Evolutionary conservation across 2,888 invertebrate genomes (phyloP).

Genomic region (Rhodophaea formosa): DNA sequence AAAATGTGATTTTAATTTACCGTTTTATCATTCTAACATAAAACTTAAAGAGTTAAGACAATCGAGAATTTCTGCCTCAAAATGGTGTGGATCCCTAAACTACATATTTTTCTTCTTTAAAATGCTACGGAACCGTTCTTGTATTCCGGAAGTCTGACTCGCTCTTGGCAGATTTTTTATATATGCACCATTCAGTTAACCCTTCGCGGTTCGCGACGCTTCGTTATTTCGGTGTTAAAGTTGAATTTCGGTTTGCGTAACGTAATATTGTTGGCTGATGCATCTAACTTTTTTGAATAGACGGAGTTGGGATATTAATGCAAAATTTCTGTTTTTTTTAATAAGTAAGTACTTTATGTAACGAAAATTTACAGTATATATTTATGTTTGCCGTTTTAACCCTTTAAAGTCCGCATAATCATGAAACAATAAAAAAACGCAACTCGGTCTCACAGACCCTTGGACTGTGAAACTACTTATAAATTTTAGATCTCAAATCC

Average conservation of each 20-base stretch:
- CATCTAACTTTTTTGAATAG: slow-evolving; percentile 18
- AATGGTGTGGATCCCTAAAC: no score
- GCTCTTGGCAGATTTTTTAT: slow-evolving; percentile 32
- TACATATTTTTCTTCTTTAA: no score
- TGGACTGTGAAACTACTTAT: not conserved
- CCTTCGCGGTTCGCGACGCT: slow-evolving; percentile 66
- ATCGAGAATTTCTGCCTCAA: no score
- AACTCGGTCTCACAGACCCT: not conserved
- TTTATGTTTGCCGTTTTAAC: no score
- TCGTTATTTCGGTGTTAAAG: slow-evolving; percentile 73
- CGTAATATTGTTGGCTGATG: slow-evolving; percentile 29
- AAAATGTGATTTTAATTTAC: no score
- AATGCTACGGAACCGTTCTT: no score
- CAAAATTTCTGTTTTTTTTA: no score
- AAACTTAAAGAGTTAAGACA: no score
- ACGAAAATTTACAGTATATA: no score
- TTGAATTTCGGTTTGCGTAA: slow-evolving; percentile 58
- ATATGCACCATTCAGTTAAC: slow-evolving; percentile 47
- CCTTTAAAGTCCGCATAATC: not conserved
- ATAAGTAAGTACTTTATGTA: no score
- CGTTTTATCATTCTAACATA: no score
- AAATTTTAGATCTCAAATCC: not conserved
- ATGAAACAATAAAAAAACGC: not conserved
- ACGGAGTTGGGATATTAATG: not conserved
- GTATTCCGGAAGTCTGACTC: no score